Conservation (phyloP, 2,888 invertebrate genomes). For the Cephus nigrinus region DNA sequence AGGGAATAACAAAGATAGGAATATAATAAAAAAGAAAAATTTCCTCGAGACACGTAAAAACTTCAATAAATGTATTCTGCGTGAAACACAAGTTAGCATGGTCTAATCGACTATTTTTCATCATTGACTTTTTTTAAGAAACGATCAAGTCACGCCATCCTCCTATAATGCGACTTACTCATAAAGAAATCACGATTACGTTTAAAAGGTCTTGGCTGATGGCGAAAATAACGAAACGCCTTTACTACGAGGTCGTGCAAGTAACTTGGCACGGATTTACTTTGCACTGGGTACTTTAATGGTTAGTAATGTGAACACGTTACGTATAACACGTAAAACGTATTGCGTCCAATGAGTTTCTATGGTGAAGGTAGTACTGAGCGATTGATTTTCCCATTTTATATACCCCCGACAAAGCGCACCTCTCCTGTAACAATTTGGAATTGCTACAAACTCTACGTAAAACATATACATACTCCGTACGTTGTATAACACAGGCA, state of each 20-base stretch:
- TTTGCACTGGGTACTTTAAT: not conserved
- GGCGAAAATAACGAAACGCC: slow-evolving; percentile 27
- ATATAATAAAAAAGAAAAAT: not conserved
- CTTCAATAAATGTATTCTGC: not conserved
- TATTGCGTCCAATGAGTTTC: not conserved
- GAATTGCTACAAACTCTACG: not conserved
- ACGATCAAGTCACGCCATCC: slow-evolving; percentile 51
- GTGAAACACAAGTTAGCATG: not conserved
- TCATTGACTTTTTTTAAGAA: slow-evolving; percentile 17
- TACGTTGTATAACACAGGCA: not conserved
- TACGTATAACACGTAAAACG: not conserved
- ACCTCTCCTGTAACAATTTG: not conserved
- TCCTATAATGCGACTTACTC: slow-evolving; percentile 34
- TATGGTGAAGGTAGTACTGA: not conserved
- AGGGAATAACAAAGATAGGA: not conserved
- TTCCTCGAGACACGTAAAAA: not conserved
- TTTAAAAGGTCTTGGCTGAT: slow-evolving; percentile 30
- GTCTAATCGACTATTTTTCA: not conserved
- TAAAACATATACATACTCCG: not conserved
- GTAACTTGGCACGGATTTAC: slow-evolving; percentile 24
- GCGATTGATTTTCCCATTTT: not conserved
- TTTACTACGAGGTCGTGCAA: slow-evolving; percentile 13
- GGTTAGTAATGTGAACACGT: not conserved
- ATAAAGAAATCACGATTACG: slow-evolving; percentile 44
- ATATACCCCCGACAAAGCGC: not conserved